Conservation (phyloP, 2,113 vertebrate genomes). For the Antigone vipio region DNA sequence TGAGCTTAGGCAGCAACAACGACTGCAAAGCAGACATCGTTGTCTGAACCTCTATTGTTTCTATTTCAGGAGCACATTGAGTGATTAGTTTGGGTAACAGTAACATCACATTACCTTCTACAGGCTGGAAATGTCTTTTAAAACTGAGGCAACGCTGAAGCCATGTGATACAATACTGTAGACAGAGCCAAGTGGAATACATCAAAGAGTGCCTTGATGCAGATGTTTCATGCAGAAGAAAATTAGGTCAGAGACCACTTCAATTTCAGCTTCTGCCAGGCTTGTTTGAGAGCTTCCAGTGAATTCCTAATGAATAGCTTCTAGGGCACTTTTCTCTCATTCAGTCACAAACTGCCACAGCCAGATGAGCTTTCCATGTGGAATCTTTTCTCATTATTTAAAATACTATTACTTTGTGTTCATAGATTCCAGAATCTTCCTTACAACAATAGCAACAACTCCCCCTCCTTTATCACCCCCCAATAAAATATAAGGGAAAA, state of each 20-base stretch:
- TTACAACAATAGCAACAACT: conserved; percentile 49
- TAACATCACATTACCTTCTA: conserved; percentile 84
- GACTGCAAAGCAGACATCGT: conserved; percentile 74
- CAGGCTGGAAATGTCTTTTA: conserved; percentile 83
- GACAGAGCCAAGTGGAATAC: conserved; percentile 88
- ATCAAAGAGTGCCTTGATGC: conserved; percentile 87
- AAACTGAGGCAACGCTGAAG: conserved; percentile 78
- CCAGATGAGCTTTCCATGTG: conserved; percentile 82
- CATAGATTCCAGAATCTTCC: conserved; percentile 76
- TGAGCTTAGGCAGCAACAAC: conserved; percentile 72
- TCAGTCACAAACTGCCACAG: conserved; percentile 83
- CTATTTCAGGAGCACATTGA: conserved; percentile 80
- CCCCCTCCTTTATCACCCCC: neutral
- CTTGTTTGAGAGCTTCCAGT: conserved; percentile 88
- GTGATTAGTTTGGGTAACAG: conserved; percentile 84
- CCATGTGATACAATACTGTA: conserved; percentile 83
- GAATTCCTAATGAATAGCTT: conserved; percentile 89
- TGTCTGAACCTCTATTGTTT: conserved; percentile 83
- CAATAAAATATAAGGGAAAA: neutral
- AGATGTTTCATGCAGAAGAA: conserved; percentile 88
- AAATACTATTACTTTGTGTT: conserved; percentile 76
- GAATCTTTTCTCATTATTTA: conserved; percentile 82
- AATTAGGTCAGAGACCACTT: conserved; percentile 90
- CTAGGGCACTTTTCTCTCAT: conserved; percentile 86
- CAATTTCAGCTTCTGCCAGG: conserved; percentile 88